Base-by-base conservation (phyloP, 2,888 invertebrate genomes). In the Diadromus collaris region DNA sequence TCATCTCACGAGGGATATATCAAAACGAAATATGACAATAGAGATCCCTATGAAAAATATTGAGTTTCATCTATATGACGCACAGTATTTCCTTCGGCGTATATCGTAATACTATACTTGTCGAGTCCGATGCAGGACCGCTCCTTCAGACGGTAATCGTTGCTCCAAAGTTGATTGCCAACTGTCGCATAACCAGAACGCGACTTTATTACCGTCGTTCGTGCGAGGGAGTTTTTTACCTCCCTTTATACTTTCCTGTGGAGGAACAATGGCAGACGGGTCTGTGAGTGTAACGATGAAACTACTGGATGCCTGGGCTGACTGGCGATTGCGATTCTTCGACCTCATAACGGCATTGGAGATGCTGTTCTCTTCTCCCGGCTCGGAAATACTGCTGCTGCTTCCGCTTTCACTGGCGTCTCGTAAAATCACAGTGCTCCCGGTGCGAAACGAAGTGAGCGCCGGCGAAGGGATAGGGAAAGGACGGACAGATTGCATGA, bases 201-300 rank as follows among this genome's bases (percentile, higher is more conserved):
- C 72, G 46, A 73, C 68, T 78, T 78, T 73, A 78, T 78, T 63
- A 38, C 63, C 46, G 29, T 61, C 24, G 54, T 21, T 44, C 65
- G 51, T 27, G 54, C 24, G 38, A 41, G 19, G 38, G 6, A 24
- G 32, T 58, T 63, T 32, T 48, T 73, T 56, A 58, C 34, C n/a
- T n/a, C n/a, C n/a, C 63, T 72, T 77, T 63, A 63, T 54, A 44
- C 46, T 72, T 63, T 72, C 48, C 54, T 16, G 67, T 10, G 21
- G 7, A 51, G 63, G 10, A 34, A 56, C n/a, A 44, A 46, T 51
- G 44, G 44, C 7, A 34, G 48, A 70, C 41, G 65, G 68, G 27
- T 34, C n/a, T 51, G 34, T n/a, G 38, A 76, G 51, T 5, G 48
- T n/a, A 46, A 48, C 46, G 75, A 38, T 44, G 29, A 24, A 54